Evolutionary conservation across 2,797 vertebrate species (phyloP), one percentile per base, ranked within the genome.

Genomic region (Betta splendens): DNA sequence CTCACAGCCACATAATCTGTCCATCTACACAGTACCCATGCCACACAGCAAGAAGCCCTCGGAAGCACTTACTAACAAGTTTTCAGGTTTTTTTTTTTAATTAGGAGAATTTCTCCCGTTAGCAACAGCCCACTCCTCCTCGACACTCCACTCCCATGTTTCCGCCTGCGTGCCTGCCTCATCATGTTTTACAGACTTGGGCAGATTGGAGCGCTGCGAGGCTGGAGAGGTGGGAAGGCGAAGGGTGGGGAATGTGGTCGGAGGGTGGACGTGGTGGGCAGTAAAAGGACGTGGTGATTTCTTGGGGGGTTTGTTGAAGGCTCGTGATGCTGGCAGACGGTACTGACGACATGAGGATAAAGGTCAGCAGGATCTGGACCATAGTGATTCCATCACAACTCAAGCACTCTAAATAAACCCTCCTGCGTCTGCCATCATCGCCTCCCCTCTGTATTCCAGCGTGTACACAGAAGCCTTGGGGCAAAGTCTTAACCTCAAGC

Each of bases 31-130:
- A 45, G 66, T 10, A 17, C 43, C 32, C 75, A 64, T 39, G 78
- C 70, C 77, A 73, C 75, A 77, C 62, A 72, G 74, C 64, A 54
- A 77, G 57, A 58, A 42, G 37, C 53, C 60, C 61, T 66, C 52
- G 6, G 3, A 81, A 85, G 76, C 79, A 72, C 81, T 68, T 68
- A 64, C 60, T 56, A 64, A 71, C 61, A 64, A 53, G 18, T 28
- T 66, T 72, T 80, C 75, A 53, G 18, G 28, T 66, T 72, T 80
- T 75, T 81, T 25, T 25, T 70, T 80, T 75, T 81, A 90, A 87
- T 89, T 81, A 84, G 75, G 52, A 75, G 71, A 76, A 58, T 58
- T 83, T 76, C 47, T 62, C 83, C 85, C 75, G 25, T 73, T 58
- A 76, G 87, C 87, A 73, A 86, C 71, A 65, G 36, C 65, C 44